phyloP scores from a whole-genome alignment of 2,113 vertebrate species.

The Callospermophilus lateralis region DNA sequence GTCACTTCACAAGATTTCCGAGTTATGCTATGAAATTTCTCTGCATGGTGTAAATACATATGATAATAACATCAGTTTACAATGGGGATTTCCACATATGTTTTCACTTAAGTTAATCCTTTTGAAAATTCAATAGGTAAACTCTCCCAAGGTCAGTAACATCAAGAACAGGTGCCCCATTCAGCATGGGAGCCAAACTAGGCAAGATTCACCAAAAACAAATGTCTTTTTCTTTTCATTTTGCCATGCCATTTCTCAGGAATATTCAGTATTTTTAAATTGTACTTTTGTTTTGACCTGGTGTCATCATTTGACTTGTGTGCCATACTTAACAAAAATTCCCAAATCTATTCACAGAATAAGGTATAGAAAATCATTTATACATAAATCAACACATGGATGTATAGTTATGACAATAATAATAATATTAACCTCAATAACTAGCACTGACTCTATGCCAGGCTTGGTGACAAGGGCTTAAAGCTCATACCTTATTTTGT shows the following conservation, averaged over 20 bases:
- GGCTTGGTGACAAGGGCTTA: not conserved
- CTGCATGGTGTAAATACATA: not conserved
- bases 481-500: not conserved
- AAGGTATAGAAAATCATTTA: not conserved
- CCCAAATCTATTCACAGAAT: not conserved
- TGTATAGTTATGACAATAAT: not conserved
- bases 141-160: not conserved
- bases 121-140: not conserved
- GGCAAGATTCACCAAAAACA: not conserved
- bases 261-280: not conserved
- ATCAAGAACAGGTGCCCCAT: not conserved
- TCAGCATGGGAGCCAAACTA: not conserved
- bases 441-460: no score
- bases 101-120: slow-evolving; percentile 18
- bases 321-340: not conserved
- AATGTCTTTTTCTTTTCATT: not conserved
- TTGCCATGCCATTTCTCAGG: not conserved
- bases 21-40: not conserved
- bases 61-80: not conserved
- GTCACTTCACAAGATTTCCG: not conserved
- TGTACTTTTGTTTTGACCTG: not conserved
- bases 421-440: not conserved
- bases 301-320: not conserved
- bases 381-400: not conserved
- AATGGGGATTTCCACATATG: not conserved